Percentiles rank a stretch among this genome's conserved stretches.
These are phyloP conservation scores for Gambusia yucatana DNA, from an alignment of 2,797 vertebrate species.

Conservation along the genomic window DNA sequence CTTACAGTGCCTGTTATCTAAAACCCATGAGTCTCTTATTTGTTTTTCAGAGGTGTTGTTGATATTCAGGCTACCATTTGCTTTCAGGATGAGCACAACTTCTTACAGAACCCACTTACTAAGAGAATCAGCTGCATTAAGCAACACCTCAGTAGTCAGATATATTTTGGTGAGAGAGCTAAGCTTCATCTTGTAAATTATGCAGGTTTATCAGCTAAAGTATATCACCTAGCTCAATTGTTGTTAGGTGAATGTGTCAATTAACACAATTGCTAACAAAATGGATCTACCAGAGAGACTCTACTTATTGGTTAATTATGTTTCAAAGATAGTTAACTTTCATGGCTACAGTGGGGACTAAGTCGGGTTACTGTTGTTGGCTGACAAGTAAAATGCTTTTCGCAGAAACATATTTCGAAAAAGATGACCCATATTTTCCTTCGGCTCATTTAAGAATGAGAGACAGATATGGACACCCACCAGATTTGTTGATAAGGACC, in stretches of 20 bases:
- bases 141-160: neutral
- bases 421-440: conserved; percentile 12
- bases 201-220: neutral
- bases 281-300: neutral
- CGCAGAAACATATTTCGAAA: conserved; percentile 13
- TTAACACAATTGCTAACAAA: conserved; percentile 13
- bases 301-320: neutral
- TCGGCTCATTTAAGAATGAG: neutral
- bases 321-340: neutral
- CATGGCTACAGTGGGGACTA: neutral
- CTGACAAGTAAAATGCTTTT: conserved; percentile 2
- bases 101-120: neutral
- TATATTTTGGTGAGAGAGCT: conserved; percentile 6
- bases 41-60: neutral
- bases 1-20: neutral
- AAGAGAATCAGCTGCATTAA: neutral
- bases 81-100: neutral
- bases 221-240: conserved; percentile 2
- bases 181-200: conserved; percentile 3
- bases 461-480: neutral
- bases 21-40: neutral
- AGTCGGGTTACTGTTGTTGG: neutral
- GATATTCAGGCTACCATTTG: neutral
- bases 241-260: conserved; percentile 9
- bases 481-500: conserved; percentile 19